Percentiles rank a stretch among this genome's conserved stretches.
Conservation (phyloP, 2,888 invertebrate species). For the Petrolisthes cinctipes region DNA sequence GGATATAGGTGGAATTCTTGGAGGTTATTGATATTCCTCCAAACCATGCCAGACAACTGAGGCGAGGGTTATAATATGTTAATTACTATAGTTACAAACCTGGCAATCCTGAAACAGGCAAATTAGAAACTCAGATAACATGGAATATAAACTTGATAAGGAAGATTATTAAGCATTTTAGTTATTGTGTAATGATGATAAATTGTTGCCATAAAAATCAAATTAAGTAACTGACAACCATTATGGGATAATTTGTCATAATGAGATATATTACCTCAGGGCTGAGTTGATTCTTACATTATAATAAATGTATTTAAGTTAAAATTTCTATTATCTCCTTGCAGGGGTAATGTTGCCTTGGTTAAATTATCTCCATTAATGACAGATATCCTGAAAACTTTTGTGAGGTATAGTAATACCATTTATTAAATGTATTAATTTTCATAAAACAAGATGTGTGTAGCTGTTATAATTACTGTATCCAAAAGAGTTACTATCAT, state of each 20-base stretch:
- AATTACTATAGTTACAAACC: slow-evolving; percentile 49
- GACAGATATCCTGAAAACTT: not conserved
- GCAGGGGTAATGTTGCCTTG: not conserved
- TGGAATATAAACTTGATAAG: not conserved
- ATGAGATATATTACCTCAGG: not conserved
- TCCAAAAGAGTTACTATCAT: no score
- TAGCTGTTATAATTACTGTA: no score
- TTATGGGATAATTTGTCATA: slow-evolving; percentile 1
- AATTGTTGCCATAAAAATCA: not conserved
- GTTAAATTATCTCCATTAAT: not conserved
- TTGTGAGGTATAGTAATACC: not conserved
- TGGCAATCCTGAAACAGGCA: slow-evolving; percentile 58
- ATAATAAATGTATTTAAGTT: not conserved
- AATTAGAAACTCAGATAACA: slow-evolving; percentile 38
- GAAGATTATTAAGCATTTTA: not conserved
- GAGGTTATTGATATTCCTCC: no score
- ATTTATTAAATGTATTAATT: no score
- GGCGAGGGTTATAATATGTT: slow-evolving; percentile 23
- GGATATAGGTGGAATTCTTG: no score
- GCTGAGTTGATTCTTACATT: not conserved
- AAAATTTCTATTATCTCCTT: not conserved
- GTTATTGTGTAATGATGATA: slow-evolving; percentile 3
- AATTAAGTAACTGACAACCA: slow-evolving; percentile 5
- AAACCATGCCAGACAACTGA: no score
- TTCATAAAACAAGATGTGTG: no score